Evolutionary conservation across 35 echinoderm and acorn worm genomes (phyloP).

Genomic region (Lytechinus variegatus): DNA sequence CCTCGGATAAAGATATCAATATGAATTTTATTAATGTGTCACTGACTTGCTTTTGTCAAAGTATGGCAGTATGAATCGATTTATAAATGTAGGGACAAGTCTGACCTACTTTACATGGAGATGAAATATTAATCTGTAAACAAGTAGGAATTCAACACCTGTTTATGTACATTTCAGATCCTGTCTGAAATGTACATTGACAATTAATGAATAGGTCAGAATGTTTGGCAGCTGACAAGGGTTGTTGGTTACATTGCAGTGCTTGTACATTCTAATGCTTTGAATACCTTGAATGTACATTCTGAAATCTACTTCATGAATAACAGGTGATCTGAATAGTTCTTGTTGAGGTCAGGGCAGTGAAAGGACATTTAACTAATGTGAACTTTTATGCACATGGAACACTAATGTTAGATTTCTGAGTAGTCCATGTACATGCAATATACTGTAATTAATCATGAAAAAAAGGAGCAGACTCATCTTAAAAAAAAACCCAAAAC

Average conservation of each 20-base stretch:
- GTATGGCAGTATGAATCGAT: too few relatives aligned
- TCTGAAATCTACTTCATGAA: not conserved
- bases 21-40: too few relatives aligned
- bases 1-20: too few relatives aligned
- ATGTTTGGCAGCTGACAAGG: not conserved
- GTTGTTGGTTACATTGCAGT: not conserved
- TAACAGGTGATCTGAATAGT: not conserved
- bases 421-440: too few relatives aligned
- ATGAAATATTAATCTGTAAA: not conserved
- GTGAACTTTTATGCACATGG: too few relatives aligned
- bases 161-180: not conserved
- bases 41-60: too few relatives aligned
- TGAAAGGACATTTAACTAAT: too few relatives aligned
- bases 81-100: not conserved
- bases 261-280: not conserved
- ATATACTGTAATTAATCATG: too few relatives aligned
- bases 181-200: conserved; percentile 15
- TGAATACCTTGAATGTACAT: not conserved
- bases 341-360: too few relatives aligned
- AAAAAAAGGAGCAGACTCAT: too few relatives aligned
- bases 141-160: not conserved
- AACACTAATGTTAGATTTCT: too few relatives aligned
- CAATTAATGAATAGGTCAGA: not conserved
- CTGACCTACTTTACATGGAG: not conserved
- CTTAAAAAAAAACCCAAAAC: too few relatives aligned